Evolutionary conservation across 92 coral and sea anemone genomes (phyloP).

Genomic region (Palythoa caribaeorum): DNA sequence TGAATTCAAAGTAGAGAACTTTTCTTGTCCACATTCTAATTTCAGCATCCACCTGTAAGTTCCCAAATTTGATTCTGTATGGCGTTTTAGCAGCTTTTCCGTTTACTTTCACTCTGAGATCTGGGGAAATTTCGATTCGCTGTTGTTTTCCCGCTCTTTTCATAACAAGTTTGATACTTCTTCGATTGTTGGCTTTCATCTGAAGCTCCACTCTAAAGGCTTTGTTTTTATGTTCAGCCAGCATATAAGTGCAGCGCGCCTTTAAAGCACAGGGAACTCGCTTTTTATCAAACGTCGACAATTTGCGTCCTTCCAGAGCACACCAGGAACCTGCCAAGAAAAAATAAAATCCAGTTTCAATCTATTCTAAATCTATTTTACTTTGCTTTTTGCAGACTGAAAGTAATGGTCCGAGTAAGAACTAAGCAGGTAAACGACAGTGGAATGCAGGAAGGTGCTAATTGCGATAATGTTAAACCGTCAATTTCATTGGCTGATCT

Average conservation of each 20-base stretch:
- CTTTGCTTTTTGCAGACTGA: too few relatives aligned
- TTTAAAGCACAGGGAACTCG: neutral
- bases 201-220: neutral
- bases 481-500: too few relatives aligned
- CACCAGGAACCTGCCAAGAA: constrained; percentile 20
- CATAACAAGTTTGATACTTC: neutral
- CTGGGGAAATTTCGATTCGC: constrained; percentile 2
- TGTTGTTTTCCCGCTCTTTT: neutral
- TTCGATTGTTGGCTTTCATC: neutral
- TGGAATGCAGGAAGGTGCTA: too few relatives aligned
- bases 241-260: neutral
- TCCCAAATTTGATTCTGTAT: neutral
- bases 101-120: neutral
- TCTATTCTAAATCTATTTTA: too few relatives aligned
- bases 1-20: constrained; percentile 5
- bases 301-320: neutral
- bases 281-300: constrained; percentile 10
- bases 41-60: neutral
- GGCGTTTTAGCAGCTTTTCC: neutral
- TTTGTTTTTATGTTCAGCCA: neutral
- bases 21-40: neutral
- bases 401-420: too few relatives aligned
- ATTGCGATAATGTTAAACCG: too few relatives aligned
- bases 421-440: too few relatives aligned
- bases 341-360: neutral